Evolutionary conservation across 2,888 invertebrate species (phyloP).

Genomic region (Campopleginae sp.): DNA sequence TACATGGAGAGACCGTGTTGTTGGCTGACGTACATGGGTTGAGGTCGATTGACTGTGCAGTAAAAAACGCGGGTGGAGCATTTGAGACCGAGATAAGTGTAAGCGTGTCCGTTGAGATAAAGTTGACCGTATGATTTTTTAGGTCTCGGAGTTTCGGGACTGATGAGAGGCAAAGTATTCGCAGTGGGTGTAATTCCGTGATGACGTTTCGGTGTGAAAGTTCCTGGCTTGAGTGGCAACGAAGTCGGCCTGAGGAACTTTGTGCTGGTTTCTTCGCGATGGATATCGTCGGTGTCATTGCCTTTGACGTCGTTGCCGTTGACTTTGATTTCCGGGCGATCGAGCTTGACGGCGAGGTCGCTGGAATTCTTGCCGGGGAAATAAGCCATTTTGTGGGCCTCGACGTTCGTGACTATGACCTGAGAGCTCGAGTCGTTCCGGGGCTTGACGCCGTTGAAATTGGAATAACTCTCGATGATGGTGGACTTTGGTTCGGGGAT

Average conservation of each 20-base stretch:
- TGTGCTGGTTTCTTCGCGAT: slow-evolving; percentile 84
- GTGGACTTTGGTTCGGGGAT: slow-evolving; percentile 12
- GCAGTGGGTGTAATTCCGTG: slow-evolving; percentile 93
- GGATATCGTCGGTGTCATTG: slow-evolving; percentile 15
- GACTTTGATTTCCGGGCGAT: slow-evolving; percentile 3
- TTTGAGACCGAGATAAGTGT: slow-evolving; percentile 95
- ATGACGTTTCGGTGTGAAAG: slow-evolving; percentile 92
- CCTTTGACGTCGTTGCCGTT: slow-evolving; percentile 11
- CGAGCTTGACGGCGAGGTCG: slow-evolving; percentile 54
- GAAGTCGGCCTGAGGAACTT: slow-evolving; percentile 93
- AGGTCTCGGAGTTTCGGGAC: slow-evolving; percentile 96
- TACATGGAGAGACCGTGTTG: slow-evolving; percentile 98
- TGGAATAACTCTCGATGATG: slow-evolving; percentile 49
- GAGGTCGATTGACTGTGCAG: slow-evolving; percentile 96
- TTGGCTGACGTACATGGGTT: slow-evolving; percentile 97
- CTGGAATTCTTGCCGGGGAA: slow-evolving; percentile 72
- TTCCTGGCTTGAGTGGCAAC: slow-evolving; percentile 93
- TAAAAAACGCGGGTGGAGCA: slow-evolving; percentile 96
- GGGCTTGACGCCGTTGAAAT: slow-evolving; percentile 64
- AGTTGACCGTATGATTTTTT: slow-evolving; percentile 95
- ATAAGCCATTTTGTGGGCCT: slow-evolving; percentile 69
- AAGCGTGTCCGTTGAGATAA: slow-evolving; percentile 95
- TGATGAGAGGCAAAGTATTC: slow-evolving; percentile 93
- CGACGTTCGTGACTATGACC: slow-evolving; percentile 70
- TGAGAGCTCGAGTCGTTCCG: slow-evolving; percentile 61